A percentile compares a stretch with the other conserved stretches of the same genome.
Conservation (phyloP, 2,797 vertebrate species). For the Eptatretus atami region DNA sequence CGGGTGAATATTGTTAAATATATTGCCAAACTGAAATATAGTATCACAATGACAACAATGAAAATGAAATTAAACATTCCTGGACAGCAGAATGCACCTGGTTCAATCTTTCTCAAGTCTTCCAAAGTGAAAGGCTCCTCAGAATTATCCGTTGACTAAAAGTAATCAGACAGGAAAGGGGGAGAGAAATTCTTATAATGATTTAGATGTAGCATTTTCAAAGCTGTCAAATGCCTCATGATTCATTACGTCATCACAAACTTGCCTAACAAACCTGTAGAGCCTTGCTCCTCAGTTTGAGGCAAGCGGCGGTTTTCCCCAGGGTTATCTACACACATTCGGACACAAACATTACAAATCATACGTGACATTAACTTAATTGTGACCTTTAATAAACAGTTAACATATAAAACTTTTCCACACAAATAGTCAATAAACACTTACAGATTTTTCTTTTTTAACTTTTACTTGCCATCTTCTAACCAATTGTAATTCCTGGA, state of each 20-base stretch:
- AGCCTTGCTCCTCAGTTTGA: slow-evolving; percentile 68
- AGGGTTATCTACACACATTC: slow-evolving; percentile 41
- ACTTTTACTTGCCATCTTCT: no score
- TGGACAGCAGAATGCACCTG: slow-evolving; percentile 27
- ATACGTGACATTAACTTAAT: no score
- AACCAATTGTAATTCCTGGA: no score
- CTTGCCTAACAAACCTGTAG: slow-evolving; percentile 35
- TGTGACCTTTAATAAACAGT: no score
- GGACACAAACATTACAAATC: no score
- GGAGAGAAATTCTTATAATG: not conserved
- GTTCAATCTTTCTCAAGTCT: slow-evolving; percentile 81
- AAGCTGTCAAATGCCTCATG: no score
- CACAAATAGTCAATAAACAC: no score
- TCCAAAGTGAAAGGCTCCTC: slow-evolving; percentile 77
- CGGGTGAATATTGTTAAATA: slow-evolving; percentile 4
- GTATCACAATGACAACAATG: slow-evolving; percentile 7
- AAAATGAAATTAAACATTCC: slow-evolving; percentile 7
- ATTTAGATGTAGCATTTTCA: no score
- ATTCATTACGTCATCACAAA: no score
- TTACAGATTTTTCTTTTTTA: no score
- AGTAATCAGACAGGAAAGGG: not conserved
- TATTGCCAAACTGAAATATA: not conserved
- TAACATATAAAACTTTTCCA: no score
- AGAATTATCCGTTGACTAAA: slow-evolving; percentile 36
- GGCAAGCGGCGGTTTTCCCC: slow-evolving; percentile 77